phyloP scores from a whole-genome alignment of 2,113 vertebrate genomes.

The Onychostruthus taczanowskii region DNA sequence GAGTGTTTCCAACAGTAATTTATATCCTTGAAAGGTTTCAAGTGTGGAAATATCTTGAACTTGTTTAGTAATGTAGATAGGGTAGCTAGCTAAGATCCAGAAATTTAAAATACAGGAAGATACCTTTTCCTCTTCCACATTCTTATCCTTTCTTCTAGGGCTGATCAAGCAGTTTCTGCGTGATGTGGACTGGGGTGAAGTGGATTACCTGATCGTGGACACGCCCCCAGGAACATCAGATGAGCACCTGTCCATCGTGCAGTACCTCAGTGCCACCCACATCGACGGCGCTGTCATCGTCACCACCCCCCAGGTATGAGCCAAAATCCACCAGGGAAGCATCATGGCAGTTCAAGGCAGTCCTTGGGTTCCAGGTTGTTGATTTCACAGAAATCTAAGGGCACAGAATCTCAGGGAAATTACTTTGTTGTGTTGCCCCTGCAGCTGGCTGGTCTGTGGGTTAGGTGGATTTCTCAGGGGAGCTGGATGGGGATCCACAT shows the following conservation, averaged over 20 bases:
- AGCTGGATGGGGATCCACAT: not conserved
- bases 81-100: not conserved
- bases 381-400: not conserved
- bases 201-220: conserved; percentile 93
- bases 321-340: not conserved
- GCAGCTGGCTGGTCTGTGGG: not conserved
- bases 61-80: not conserved
- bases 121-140: not conserved
- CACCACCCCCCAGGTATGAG: conserved; percentile 91
- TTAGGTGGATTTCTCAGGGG: not conserved
- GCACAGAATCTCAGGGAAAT: not conserved
- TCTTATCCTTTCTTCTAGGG: conserved; percentile 65
- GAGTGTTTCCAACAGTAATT: not conserved
- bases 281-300: conserved; percentile 89
- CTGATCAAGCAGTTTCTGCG: conserved; percentile 98
- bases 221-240: conserved; percentile 94
- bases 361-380: not conserved
- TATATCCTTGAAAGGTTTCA: not conserved
- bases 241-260: conserved; percentile 90
- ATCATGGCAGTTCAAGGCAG: not conserved
- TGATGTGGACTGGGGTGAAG: conserved; percentile 94
- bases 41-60: fast-evolving
- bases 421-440: not conserved
- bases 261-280: conserved; percentile 82
- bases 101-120: not conserved